phyloP scores from a whole-genome alignment of 2,797 vertebrate genomes.

The Sparidentex hasta region DNA sequence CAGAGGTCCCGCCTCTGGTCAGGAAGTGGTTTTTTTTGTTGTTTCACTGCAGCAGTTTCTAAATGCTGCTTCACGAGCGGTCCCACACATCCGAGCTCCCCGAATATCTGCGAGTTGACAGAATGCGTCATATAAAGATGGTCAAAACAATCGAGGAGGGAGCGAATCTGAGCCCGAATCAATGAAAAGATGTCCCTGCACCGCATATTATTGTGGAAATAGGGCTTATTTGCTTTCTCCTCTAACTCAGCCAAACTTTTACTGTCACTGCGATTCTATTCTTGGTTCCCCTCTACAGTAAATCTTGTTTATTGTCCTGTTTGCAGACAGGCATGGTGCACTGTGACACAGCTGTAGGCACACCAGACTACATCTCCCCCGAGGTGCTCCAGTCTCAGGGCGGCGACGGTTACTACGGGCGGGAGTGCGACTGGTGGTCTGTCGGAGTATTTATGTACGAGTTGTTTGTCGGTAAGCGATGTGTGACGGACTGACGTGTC shows the following conservation, averaged over 20 bases:
- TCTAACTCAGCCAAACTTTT: neutral
- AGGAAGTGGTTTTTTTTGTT: slow-evolving; percentile 65
- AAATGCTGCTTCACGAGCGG: slow-evolving; percentile 51
- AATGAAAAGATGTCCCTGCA: neutral
- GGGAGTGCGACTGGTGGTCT: slow-evolving; percentile 99
- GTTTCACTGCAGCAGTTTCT: slow-evolving; percentile 51
- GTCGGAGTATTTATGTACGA: slow-evolving; percentile 98
- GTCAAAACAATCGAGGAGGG: neutral
- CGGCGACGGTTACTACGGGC: slow-evolving; percentile 93
- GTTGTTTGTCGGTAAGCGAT: slow-evolving; percentile 94
- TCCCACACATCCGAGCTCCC: slow-evolving; percentile 31
- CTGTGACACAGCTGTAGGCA: slow-evolving; percentile 97
- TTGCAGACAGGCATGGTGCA: slow-evolving; percentile 96
- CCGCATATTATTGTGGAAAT: neutral
- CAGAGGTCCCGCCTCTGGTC: slow-evolving; percentile 35
- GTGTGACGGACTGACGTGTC: neutral
- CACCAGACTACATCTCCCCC: slow-evolving; percentile 98
- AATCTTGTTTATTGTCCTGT: slow-evolving; percentile 29
- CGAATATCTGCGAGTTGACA: slow-evolving; percentile 17
- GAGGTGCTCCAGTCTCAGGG: slow-evolving; percentile 97
- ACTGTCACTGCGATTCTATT: neutral
- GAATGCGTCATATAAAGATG: slow-evolving; percentile 4
- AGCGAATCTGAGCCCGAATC: neutral
- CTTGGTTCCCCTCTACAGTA: neutral
- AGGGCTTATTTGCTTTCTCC: neutral